phyloP scores from a whole-genome alignment of 2,113 vertebrate species.

The Cromileptes altivelis region DNA sequence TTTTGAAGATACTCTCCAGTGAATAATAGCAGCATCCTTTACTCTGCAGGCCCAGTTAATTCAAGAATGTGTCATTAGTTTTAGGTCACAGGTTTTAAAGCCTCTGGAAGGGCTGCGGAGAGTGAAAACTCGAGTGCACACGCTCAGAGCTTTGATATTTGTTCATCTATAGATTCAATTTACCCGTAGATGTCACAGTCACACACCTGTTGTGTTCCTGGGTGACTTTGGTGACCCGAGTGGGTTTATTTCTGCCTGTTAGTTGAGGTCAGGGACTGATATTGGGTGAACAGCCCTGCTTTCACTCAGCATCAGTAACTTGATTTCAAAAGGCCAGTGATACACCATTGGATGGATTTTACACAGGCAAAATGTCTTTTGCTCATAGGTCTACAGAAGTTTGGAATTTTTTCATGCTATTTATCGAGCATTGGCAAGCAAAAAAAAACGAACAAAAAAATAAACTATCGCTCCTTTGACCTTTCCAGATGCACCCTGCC shows the following conservation, averaged over 20 bases:
- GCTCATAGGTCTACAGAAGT: not conserved
- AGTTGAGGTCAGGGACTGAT: not conserved
- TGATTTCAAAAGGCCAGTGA: not conserved
- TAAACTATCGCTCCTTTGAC: not conserved
- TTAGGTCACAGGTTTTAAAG: slow-evolving; percentile 52
- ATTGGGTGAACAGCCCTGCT: not conserved
- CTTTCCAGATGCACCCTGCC: not conserved
- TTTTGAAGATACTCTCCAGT: slow-evolving; percentile 56
- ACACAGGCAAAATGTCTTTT: not conserved
- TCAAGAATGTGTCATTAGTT: slow-evolving; percentile 64
- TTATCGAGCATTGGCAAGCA: not conserved
- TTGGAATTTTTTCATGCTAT: not conserved
- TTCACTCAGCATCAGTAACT: not conserved
- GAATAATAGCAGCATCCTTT: slow-evolving; percentile 56
- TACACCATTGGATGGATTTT: not conserved
- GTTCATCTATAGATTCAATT: slow-evolving; percentile 6
- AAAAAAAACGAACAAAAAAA: not conserved
- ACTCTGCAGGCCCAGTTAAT: slow-evolving; percentile 50
- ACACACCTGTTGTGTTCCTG: slow-evolving; percentile 20
- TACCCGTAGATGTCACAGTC: not conserved
- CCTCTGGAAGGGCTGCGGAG: slow-evolving; percentile 1
- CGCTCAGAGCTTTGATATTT: not conserved
- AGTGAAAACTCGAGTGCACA: not conserved
- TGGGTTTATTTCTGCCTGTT: not conserved
- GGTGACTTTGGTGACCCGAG: not conserved